A percentile compares a stretch with the other conserved stretches of the same genome.
Evolutionary conservation across 2,888 invertebrate species (phyloP).

Genomic region (Polia nebulosa): DNA sequence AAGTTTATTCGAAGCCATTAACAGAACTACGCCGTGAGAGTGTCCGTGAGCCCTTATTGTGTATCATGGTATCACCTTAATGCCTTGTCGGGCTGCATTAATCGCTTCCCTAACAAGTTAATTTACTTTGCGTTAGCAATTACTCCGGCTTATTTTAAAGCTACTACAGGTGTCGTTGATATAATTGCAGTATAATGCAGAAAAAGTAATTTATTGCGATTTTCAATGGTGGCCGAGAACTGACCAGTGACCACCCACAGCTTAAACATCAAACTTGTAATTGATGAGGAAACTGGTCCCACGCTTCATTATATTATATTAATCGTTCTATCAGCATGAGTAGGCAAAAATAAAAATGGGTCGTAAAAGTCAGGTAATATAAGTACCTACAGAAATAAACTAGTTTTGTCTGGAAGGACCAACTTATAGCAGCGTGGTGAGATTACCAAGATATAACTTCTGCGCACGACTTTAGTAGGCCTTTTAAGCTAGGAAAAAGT

Average conservation of each 20-base stretch:
- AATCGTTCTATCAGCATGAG: not conserved
- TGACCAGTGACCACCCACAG: not conserved
- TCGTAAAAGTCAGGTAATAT: not conserved
- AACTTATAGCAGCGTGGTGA: not conserved
- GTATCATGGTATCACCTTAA: not conserved
- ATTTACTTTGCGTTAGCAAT: not conserved
- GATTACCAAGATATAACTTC: constrained; percentile 40
- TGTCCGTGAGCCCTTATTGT: not conserved
- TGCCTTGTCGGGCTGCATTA: not conserved
- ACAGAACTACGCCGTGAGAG: not conserved
- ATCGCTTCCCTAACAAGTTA: constrained; percentile 9
- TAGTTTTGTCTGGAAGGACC: constrained; percentile 15
- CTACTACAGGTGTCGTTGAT: not conserved
- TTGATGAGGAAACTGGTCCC: not conserved
- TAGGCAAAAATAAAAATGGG: not conserved
- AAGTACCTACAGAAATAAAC: constrained; percentile 31
- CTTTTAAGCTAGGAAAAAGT: constrained; percentile 39
- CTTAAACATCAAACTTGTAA: not conserved
- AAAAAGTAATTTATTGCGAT: not conserved
- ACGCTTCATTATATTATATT: not conserved
- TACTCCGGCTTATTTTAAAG: not conserved
- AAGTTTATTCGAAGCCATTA: constrained; percentile 1
- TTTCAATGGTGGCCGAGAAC: not conserved
- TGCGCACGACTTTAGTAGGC: constrained; percentile 27
- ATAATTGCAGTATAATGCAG: not conserved